These are phyloP conservation scores for Protodeltote pygarga DNA, from an alignment of 2,888 invertebrate genomes.

Conservation along the genomic window DNA sequence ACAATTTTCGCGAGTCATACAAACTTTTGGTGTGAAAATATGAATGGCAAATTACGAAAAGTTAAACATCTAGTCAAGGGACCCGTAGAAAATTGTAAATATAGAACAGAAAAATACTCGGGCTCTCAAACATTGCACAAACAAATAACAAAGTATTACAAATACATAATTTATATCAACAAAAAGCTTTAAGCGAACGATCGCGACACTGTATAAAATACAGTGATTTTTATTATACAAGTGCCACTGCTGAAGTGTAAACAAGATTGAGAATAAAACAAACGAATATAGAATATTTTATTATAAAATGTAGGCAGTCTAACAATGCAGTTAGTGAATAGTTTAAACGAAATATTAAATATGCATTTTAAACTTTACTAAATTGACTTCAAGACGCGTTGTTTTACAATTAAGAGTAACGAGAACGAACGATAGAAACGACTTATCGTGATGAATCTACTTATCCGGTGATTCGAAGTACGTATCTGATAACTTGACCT, in stretches of 20 bases:
- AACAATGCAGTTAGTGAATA: constrained; percentile 55
- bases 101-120: constrained; percentile 50
- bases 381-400: constrained; percentile 30
- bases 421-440: constrained; percentile 46
- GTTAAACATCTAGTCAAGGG: constrained; percentile 69
- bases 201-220: constrained; percentile 80
- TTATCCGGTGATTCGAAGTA: constrained; percentile 5
- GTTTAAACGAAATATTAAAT: constrained; percentile 34
- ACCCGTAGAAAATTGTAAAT: constrained; percentile 65
- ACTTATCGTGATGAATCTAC: constrained; percentile 22
- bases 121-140: constrained; percentile 74
- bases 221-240: constrained; percentile 68
- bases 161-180: constrained; percentile 80
- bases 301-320: constrained; percentile 40
- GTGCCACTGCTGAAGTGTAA: constrained; percentile 71
- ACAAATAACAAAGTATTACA: constrained; percentile 73
- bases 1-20: constrained; percentile 25
- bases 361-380: constrained; percentile 32
- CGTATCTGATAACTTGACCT: constrained; percentile 16
- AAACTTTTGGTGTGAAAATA: constrained; percentile 55
- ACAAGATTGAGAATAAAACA: constrained; percentile 41
- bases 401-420: constrained; percentile 47
- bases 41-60: too few relatives aligned
- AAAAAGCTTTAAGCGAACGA: constrained; percentile 79
- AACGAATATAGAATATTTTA: constrained; percentile 45